phyloP scores from a whole-genome alignment of 2,797 vertebrate genomes.

The Amniataba percoides region DNA sequence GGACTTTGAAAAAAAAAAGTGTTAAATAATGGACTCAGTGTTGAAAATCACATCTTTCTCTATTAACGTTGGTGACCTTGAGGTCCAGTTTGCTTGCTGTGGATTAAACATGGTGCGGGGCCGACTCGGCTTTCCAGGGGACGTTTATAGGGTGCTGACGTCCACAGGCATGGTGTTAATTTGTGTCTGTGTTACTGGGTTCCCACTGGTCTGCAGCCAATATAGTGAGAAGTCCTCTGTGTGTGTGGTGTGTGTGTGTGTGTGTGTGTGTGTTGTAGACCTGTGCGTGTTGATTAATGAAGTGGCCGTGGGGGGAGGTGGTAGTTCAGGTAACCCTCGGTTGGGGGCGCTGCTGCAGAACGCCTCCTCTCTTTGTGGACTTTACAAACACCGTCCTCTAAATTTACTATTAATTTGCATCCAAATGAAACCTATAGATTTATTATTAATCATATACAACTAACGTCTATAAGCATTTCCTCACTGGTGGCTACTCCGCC shows the following conservation, averaged over 20 bases:
- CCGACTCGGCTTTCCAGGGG: constrained; percentile 23
- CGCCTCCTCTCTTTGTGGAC: constrained; percentile 19
- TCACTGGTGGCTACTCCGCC: constrained; percentile 10
- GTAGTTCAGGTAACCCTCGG: constrained; percentile 50
- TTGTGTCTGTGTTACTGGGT: constrained; percentile 36
- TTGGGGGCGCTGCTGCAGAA: constrained; percentile 63
- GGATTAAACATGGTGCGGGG: constrained; percentile 22
- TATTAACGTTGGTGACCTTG: constrained; percentile 20
- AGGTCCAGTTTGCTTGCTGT: constrained; percentile 9
- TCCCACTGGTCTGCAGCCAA: constrained; percentile 31
- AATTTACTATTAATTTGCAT: constrained; percentile 37
- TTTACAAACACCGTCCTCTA: not conserved
- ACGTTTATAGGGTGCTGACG: constrained; percentile 27
- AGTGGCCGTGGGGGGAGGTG: constrained; percentile 5
- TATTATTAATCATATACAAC: constrained; percentile 9
- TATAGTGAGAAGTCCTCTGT: not conserved
- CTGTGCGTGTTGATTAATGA: constrained; percentile 23
- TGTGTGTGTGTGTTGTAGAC: not conserved
- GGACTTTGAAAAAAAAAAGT: not conserved
- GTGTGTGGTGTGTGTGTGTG: not conserved
- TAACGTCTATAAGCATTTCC: constrained; percentile 12
- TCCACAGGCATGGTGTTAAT: constrained; percentile 38
- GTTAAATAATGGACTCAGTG: not conserved
- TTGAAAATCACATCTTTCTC: constrained; percentile 8
- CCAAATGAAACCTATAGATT: constrained; percentile 28